These are phyloP conservation scores for Lycorma delicatula DNA, from an alignment of 1,140 invertebrate species.

Conservation along the genomic window DNA sequence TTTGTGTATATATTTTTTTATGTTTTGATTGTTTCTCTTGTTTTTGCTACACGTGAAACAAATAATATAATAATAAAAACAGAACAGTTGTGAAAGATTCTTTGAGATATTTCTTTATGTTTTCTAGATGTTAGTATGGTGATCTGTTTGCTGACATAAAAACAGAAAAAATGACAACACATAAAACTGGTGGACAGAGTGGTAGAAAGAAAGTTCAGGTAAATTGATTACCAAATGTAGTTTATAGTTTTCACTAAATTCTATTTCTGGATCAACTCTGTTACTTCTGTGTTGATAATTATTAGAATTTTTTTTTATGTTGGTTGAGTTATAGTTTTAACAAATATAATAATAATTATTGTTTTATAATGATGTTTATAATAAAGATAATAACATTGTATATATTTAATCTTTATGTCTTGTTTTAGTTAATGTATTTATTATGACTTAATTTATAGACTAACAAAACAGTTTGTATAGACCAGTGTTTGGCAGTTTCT, in stretches of 20 bases:
- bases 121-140: too few species aligned
- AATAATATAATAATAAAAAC: too few species aligned
- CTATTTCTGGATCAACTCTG: neutral
- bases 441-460: too few species aligned
- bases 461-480: too few species aligned
- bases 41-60: too few species aligned
- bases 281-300: neutral
- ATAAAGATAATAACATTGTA: neutral
- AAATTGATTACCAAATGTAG: neutral
- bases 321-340: neutral
- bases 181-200: conserved; percentile 24
- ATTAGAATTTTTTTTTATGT: neutral
- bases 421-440: too few species aligned
- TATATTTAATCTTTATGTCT: neutral
- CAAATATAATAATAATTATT: neutral
- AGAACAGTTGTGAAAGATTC: too few species aligned
- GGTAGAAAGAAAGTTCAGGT: conserved; percentile 28
- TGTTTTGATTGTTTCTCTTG: too few species aligned
- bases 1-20: too few species aligned
- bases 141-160: too few species aligned
- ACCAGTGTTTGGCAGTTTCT: too few species aligned
- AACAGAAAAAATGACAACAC: conserved; percentile 27
- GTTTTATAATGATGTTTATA: neutral
- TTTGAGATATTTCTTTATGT: too few species aligned
- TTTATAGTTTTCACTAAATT: neutral